These are phyloP conservation scores for Stomorhina lunata DNA, from an alignment of 2,888 invertebrate species.

Conservation along the genomic window DNA sequence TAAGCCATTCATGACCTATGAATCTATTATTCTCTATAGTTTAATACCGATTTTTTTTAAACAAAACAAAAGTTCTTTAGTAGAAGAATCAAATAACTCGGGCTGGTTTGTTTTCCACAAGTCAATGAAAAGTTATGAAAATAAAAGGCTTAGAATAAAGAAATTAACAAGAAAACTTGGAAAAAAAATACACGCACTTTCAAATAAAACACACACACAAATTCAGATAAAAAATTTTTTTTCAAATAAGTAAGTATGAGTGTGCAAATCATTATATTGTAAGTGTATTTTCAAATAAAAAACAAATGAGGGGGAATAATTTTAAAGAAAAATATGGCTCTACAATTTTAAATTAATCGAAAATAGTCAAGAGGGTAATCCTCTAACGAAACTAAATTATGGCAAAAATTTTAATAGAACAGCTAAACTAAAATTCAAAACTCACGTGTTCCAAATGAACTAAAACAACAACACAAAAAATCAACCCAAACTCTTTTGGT, in stretches of 20 bases:
- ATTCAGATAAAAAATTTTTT: neutral
- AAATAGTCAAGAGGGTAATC: slow-evolving; percentile 17
- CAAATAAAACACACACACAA: neutral
- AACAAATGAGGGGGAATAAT: neutral
- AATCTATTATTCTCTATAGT: too few species aligned
- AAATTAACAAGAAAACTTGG: slow-evolving; percentile 34
- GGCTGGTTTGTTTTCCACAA: neutral
- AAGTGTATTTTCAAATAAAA: neutral
- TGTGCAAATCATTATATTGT: neutral
- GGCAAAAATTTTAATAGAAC: neutral
- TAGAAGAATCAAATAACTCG: neutral
- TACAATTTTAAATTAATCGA: neutral
- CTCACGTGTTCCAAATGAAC: slow-evolving; percentile 10
- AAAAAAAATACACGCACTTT: slow-evolving; percentile 2
- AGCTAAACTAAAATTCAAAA: neutral
- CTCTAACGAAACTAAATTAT: slow-evolving; percentile 22
- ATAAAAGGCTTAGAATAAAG: neutral
- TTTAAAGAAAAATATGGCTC: neutral
- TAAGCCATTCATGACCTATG: too few species aligned
- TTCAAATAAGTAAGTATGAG: neutral
- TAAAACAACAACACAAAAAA: slow-evolving; percentile 1
- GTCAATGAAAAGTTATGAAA: slow-evolving; percentile 35
- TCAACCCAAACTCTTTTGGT: slow-evolving; percentile 2
- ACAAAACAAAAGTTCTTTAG: neutral
- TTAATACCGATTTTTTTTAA: too few species aligned